Conservation (phyloP, 2,797 vertebrate genomes). For the Lepilemur ruficaudatus region DNA sequence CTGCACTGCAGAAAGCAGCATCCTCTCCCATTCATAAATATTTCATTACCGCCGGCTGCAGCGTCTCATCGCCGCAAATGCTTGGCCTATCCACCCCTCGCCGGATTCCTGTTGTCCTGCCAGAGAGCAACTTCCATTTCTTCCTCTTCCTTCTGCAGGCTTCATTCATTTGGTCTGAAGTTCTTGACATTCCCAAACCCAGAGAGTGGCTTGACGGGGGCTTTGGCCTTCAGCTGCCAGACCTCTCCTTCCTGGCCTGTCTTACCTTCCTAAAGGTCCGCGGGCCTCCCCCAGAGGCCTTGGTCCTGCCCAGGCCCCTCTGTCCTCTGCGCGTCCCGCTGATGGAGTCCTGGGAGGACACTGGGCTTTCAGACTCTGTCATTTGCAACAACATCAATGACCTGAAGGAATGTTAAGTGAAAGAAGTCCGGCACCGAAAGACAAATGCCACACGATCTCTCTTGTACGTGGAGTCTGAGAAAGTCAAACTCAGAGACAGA, state of each 20-base stretch:
- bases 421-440: no score
- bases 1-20: slow-evolving; percentile 88
- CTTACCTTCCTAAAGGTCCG: neutral
- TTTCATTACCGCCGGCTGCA: slow-evolving; percentile 87
- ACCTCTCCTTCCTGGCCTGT: neutral
- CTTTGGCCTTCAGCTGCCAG: neutral
- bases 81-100: slow-evolving; percentile 77
- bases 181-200: neutral
- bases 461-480: no score
- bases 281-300: accelerated
- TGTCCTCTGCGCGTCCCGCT: neutral
- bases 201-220: accelerated
- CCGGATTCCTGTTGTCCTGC: slow-evolving; percentile 75
- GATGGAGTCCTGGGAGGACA: neutral
- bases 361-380: neutral
- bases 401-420: no score
- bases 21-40: slow-evolving; percentile 90
- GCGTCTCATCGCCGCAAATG: slow-evolving; percentile 82
- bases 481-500: no score
- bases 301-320: neutral
- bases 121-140: slow-evolving; percentile 69
- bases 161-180: slow-evolving; percentile 65
- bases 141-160: slow-evolving; percentile 62
- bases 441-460: no score
- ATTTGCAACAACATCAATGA: no score